A percentile compares a stretch with the other conserved stretches of the same genome.
Evolutionary conservation across 2,797 vertebrate genomes (phyloP).

Genomic region (Acrocephalus scirpaceus): DNA sequence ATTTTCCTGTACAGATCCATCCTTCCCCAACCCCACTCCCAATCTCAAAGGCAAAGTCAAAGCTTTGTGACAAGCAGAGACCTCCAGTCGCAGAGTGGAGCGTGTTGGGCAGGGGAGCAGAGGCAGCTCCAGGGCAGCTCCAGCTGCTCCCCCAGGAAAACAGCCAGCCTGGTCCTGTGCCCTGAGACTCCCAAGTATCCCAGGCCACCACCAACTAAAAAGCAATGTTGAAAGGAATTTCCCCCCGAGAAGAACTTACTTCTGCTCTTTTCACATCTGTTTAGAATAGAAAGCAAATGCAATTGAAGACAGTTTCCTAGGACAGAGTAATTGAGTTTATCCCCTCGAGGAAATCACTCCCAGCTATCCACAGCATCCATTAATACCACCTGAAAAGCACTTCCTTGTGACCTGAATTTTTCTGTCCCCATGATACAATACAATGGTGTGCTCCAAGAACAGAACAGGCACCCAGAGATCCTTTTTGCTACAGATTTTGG

Average conservation of each 20-base stretch:
- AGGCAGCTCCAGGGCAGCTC: background rate
- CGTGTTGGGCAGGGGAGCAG: accelerated
- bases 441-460: background rate
- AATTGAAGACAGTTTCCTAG: background rate
- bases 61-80: background rate
- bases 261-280: background rate
- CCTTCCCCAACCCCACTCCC: background rate
- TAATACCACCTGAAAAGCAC: background rate
- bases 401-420: background rate
- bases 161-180: accelerated
- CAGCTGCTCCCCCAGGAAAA: accelerated
- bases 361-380: background rate
- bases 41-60: background rate
- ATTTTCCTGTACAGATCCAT: background rate
- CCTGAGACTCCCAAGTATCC: background rate
- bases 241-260: background rate
- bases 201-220: background rate
- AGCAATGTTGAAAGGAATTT: background rate
- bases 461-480: background rate
- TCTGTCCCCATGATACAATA: background rate
- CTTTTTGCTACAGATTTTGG: background rate
- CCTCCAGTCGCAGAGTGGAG: accelerated
- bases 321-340: background rate
- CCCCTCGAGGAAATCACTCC: background rate
- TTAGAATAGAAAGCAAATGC: background rate